These are phyloP conservation scores for Dorcus hopei DNA, from an alignment of 2,888 invertebrate species.

Conservation along the genomic window DNA sequence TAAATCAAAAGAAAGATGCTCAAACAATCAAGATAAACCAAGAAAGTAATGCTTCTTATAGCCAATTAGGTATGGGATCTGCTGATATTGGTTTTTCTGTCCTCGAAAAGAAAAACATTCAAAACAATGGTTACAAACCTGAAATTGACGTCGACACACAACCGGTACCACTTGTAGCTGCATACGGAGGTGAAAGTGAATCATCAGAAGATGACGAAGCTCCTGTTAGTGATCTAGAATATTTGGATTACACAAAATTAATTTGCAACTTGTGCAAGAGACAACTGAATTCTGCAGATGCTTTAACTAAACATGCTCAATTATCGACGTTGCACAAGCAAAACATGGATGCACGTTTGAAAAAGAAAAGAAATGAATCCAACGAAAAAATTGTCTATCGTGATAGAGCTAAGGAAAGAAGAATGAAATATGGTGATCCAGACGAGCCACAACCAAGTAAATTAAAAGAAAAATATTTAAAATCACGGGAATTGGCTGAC, in stretches of 20 bases:
- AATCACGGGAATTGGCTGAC: slow-evolving; percentile 53
- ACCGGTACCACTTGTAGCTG: slow-evolving; percentile 63
- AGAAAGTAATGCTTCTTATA: slow-evolving; percentile 19
- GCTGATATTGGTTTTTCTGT: slow-evolving; percentile 94
- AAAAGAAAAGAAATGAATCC: slow-evolving; percentile 28
- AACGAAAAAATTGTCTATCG: slow-evolving; percentile 62
- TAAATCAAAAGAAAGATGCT: slow-evolving; percentile 91
- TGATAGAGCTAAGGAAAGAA: slow-evolving; percentile 93
- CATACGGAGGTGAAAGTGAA: slow-evolving; percentile 74
- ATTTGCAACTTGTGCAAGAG: slow-evolving; percentile 94
- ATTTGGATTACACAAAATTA: slow-evolving; percentile 83
- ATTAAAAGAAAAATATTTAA: slow-evolving; percentile 70
- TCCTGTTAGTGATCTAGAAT: slow-evolving; percentile 66
- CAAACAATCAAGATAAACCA: slow-evolving; percentile 36
- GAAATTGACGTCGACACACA: slow-evolving; percentile 43
- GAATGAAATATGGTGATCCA: slow-evolving; percentile 89
- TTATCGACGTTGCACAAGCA: slow-evolving; percentile 93
- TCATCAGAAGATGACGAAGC: slow-evolving; percentile 55
- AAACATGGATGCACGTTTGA: slow-evolving; percentile 59
- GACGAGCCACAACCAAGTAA: slow-evolving; percentile 73
- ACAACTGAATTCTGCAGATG: slow-evolving; percentile 87
- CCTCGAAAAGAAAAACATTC: slow-evolving; percentile 68
- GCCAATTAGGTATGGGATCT: slow-evolving; percentile 60
- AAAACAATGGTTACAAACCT: slow-evolving; percentile 43
- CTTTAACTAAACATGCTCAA: slow-evolving; percentile 85